Base-by-base conservation (phyloP, 2,888 invertebrate species). In the Cerceris rybyensis region DNA sequence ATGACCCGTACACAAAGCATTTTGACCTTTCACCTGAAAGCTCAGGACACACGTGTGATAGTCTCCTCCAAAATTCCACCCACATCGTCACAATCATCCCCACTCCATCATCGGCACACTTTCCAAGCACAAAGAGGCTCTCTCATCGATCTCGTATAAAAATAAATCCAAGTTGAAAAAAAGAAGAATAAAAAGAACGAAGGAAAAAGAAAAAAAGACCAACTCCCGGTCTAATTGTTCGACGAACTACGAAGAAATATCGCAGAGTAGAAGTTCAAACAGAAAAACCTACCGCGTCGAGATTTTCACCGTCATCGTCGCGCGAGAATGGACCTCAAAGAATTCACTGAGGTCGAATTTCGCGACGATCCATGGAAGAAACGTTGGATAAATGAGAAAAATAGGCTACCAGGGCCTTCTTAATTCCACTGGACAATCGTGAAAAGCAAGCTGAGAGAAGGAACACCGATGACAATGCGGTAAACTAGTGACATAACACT, bases 301-400 rank as follows among this genome's bases (percentile, higher is more conserved):
- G 70, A 91, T 89, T 89, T 91, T 91, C 69, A 91, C 91, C 57
- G 91, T 91, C 91, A 91, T 91, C 61, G 69, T 68, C 67, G 71
- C 86, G 82, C 68, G 69, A 64, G 17, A 14, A 41, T 59, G n/a
- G 8, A 61, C 43, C 41, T 9, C 13, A 17, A 57, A 42, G 9
- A 6, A 46, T 58, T 69, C 65, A 70, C 14, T 16, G 61, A 14
- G 17, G 43, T n/a, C 52, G 57, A 41, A 13, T 16, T 55, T 59
- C 64, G 54, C 61, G 43, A 43, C 28, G 68, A 70, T 65, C 55
- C 77, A 73, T 67, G 39, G 54, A 71, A 8, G 11, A 11, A 7
- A 42, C 39, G 39, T 43, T 42, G 65, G 6, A 28, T 8, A 14
- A n/a, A 7, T n/a, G 11, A 63, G 8, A 39, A 59, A 16, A 16